phyloP scores from a whole-genome alignment of 1,140 invertebrate species.

The Cotesia vestalis region DNA sequence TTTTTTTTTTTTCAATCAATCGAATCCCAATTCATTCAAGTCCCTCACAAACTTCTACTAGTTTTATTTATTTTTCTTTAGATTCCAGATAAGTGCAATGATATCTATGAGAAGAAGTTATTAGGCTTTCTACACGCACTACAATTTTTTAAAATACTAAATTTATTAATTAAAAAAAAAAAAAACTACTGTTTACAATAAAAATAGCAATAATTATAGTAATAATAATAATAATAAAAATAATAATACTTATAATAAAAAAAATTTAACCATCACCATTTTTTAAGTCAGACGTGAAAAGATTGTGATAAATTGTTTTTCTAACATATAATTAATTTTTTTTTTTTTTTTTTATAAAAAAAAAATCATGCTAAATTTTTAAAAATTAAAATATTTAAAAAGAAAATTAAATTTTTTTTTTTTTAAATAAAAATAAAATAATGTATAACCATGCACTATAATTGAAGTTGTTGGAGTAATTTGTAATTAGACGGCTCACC shows the following conservation, averaged over 20 bases:
- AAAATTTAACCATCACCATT: slow-evolving; percentile 48
- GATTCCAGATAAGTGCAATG: too few species aligned
- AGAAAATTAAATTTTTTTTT: not conserved
- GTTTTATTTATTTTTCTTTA: too few species aligned
- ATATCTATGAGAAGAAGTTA: too few species aligned
- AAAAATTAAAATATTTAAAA: not conserved
- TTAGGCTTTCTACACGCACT: too few species aligned
- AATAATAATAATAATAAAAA: too few species aligned
- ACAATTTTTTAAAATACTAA: not conserved
- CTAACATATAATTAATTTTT: slow-evolving; percentile 53
- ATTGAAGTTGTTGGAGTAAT: slow-evolving; percentile 33
- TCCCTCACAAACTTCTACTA: not conserved
- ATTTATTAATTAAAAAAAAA: slow-evolving; percentile 1
- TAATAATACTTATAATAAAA: slow-evolving; percentile 37
- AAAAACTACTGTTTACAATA: not conserved
- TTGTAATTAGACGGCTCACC: slow-evolving; percentile 58
- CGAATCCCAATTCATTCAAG: not conserved
- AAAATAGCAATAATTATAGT: too few species aligned
- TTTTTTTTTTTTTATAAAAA: slow-evolving; percentile 6
- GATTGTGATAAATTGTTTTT: slow-evolving; percentile 63
- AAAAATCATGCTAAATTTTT: not conserved
- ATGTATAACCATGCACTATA: slow-evolving; percentile 46
- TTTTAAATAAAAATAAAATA: slow-evolving; percentile 40
- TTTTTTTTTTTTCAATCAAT: not conserved
- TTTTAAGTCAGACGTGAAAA: slow-evolving; percentile 40